Conservation (phyloP, 1,140 invertebrate species). For the Zaprionus africanus region DNA sequence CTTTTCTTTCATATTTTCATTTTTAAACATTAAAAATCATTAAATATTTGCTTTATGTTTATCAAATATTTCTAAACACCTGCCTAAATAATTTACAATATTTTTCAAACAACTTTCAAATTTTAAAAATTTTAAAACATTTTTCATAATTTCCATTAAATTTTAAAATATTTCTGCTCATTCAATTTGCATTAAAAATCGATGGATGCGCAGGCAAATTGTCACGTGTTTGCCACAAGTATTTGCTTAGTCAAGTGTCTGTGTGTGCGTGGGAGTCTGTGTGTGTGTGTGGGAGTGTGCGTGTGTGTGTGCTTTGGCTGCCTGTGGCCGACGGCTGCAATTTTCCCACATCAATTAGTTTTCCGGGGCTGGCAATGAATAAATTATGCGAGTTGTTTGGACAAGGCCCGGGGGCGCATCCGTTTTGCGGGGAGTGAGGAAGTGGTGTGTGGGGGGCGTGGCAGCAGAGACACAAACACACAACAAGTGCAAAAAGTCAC, state of each 20-base stretch:
- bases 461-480: slow-evolving; percentile 38
- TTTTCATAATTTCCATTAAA: neutral
- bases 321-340: slow-evolving; percentile 51
- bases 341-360: slow-evolving; percentile 83
- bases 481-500: slow-evolving; percentile 84
- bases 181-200: neutral
- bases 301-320: neutral
- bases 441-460: neutral
- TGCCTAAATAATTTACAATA: too few relatives aligned
- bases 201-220: neutral
- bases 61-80: too few relatives aligned
- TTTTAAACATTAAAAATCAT: too few relatives aligned
- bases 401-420: neutral
- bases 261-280: slow-evolving; percentile 15
- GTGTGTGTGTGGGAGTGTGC: neutral
- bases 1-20: too few relatives aligned
- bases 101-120: neutral
- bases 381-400: slow-evolving; percentile 65
- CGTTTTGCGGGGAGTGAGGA: neutral
- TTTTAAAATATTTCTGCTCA: neutral
- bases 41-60: too few relatives aligned
- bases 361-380: slow-evolving; percentile 76
- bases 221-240: slow-evolving; percentile 40
- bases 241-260: slow-evolving; percentile 47
- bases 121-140: neutral